These are phyloP conservation scores for Calameuta pallipes DNA, from an alignment of 2,888 invertebrate species.

Conservation along the genomic window DNA sequence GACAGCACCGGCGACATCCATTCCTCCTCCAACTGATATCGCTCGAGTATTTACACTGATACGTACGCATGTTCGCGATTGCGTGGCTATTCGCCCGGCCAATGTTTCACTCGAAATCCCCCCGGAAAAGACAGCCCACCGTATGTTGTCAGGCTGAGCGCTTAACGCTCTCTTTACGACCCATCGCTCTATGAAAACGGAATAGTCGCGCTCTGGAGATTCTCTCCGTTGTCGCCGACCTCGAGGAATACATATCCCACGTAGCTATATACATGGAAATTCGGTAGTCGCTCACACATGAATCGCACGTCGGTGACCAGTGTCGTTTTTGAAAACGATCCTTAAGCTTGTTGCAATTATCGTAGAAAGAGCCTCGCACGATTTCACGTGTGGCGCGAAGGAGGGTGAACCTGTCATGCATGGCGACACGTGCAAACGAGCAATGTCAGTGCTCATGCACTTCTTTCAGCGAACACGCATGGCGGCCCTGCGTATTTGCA, in stretches of 20 bases:
- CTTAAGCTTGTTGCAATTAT: neutral
- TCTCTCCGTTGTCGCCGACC: no score
- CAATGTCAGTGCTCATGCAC: neutral
- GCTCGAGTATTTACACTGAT: conserved; percentile 10
- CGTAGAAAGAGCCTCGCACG: neutral
- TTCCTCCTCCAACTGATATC: conserved; percentile 1
- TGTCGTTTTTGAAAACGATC: neutral
- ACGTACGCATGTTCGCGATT: conserved; percentile 8
- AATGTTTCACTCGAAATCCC: conserved; percentile 20
- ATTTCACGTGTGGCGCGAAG: neutral
- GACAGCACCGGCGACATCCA: neutral
- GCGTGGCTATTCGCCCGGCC: conserved; percentile 16
- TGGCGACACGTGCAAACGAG: neutral
- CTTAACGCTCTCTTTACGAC: neutral
- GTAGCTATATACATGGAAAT: neutral
- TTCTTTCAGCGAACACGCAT: neutral
- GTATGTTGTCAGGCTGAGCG: neutral
- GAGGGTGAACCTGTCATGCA: neutral
- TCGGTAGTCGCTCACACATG: neutral
- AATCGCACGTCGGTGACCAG: no score
- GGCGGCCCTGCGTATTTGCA: conserved; percentile 2
- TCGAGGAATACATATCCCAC: no score
- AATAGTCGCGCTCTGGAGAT: neutral
- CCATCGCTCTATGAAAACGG: neutral
- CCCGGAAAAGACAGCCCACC: neutral